A percentile compares a stretch with the other conserved stretches of the same genome.
Conservation (phyloP, 2,797 vertebrate species). For the Sternarchorhynchus goeldii region DNA sequence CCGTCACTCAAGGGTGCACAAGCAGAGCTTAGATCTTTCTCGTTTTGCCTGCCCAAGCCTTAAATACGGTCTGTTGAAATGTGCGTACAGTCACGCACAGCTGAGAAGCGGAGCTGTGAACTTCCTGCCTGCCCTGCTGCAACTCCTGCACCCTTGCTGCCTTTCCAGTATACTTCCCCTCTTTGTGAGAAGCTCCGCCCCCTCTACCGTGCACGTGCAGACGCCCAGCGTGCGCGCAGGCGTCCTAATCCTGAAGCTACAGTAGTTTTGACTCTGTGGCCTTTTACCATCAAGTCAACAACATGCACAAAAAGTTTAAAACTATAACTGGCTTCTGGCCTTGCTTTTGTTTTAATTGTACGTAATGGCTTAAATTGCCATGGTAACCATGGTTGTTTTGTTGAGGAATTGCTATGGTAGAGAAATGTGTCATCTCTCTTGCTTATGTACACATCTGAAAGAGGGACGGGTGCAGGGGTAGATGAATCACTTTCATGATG, state of each 20-base stretch:
- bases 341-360: slow-evolving; percentile 7
- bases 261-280: neutral
- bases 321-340: neutral
- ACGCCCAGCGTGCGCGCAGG: neutral
- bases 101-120: slow-evolving; percentile 27
- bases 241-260: slow-evolving; percentile 1
- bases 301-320: slow-evolving; percentile 11
- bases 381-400: slow-evolving; percentile 35
- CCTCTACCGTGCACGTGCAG: neutral
- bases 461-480: neutral
- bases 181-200: slow-evolving; percentile 44
- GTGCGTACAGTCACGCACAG: slow-evolving; percentile 1
- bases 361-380: slow-evolving; percentile 17
- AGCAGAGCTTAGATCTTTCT: neutral
- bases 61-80: neutral
- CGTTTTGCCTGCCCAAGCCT: neutral
- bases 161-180: slow-evolving; percentile 55
- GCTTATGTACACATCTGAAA: neutral
- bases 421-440: neutral
- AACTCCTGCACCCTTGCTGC: slow-evolving; percentile 45
- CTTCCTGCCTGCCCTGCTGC: slow-evolving; percentile 48
- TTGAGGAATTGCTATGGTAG: slow-evolving; percentile 35
- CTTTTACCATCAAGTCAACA: slow-evolving; percentile 1
- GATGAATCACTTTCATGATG: too few relatives aligned
- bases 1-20: too few relatives aligned